A percentile compares a stretch with the other conserved stretches of the same genome.
Evolutionary conservation across 2,888 invertebrate species (phyloP).

Genomic region (Drosophila silvestris): DNA sequence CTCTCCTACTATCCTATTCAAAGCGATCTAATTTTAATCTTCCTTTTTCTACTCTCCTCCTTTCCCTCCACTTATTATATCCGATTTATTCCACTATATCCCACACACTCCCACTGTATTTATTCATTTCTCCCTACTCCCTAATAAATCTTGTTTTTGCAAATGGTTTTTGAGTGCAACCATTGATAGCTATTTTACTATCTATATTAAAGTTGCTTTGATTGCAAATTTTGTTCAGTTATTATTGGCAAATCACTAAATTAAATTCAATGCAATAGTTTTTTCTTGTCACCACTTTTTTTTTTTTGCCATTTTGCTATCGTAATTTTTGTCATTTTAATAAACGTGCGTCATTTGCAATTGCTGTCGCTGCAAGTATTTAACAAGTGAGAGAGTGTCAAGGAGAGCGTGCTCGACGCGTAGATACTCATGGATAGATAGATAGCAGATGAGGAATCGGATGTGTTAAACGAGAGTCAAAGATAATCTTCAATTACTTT

Average conservation of each 20-base stretch:
- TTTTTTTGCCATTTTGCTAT: not conserved
- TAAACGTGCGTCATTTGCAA: conserved; percentile 52
- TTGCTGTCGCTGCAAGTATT: conserved; percentile 50
- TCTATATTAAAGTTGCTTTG: not conserved
- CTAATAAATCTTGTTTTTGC: not conserved
- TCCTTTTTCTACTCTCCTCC: not conserved
- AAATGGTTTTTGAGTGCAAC: not conserved
- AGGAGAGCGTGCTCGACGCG: not conserved
- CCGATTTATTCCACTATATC: not conserved
- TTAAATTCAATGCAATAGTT: not conserved
- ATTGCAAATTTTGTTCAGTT: not conserved
- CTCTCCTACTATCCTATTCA: not conserved
- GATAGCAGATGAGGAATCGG: no score
- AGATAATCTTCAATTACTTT: not conserved
- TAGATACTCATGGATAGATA: not conserved
- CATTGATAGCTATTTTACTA: no score
- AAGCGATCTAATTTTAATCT: not conserved
- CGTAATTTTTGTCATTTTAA: conserved; percentile 36
- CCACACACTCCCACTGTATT: not conserved
- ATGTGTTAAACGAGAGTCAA: not conserved
- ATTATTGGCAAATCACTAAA: not conserved
- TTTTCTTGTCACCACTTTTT: not conserved
- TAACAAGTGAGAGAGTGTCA: conserved; percentile 4
- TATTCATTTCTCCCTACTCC: rapidly evolving
- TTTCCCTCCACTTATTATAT: not conserved